Conservation (phyloP, 2,888 invertebrate genomes). For the Dryocosmus kuriphilus region DNA sequence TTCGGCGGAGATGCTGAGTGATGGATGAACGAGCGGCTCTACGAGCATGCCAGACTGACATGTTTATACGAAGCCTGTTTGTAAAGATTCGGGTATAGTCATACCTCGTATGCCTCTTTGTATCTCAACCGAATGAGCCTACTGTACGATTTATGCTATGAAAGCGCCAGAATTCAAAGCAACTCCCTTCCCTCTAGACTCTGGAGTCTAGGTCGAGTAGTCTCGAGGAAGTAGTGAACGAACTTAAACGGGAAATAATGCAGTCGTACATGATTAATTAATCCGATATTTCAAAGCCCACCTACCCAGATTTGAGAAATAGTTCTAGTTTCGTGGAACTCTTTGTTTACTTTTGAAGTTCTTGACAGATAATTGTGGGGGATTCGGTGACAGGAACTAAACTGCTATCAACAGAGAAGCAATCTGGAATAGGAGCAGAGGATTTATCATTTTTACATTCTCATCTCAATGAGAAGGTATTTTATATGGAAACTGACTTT, state of each 20-base stretch:
- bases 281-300: constrained; percentile 64
- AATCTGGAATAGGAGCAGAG: background rate
- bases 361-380: background rate
- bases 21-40: constrained; percentile 73
- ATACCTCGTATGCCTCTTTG: constrained; percentile 68
- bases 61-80: constrained; percentile 76
- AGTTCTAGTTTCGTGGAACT: constrained; percentile 13
- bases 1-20: constrained; percentile 58
- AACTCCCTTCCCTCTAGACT: constrained; percentile 52
- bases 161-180: constrained; percentile 68
- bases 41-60: constrained; percentile 73
- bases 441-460: background rate
- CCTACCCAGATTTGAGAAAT: constrained; percentile 62
- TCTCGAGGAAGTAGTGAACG: constrained; percentile 58
- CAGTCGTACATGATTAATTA: constrained; percentile 76
- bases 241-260: constrained; percentile 73
- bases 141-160: constrained; percentile 70
- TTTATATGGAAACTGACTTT: too few relatives aligned
- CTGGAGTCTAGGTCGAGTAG: constrained; percentile 57
- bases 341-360: constrained; percentile 1
- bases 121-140: constrained; percentile 66
- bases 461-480: too few relatives aligned
- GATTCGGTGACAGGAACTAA: background rate
- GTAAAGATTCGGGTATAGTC: constrained; percentile 67
- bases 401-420: background rate